Evolutionary conservation across 2,888 invertebrate species (phyloP).

Genomic region (Melanotus villosus): DNA sequence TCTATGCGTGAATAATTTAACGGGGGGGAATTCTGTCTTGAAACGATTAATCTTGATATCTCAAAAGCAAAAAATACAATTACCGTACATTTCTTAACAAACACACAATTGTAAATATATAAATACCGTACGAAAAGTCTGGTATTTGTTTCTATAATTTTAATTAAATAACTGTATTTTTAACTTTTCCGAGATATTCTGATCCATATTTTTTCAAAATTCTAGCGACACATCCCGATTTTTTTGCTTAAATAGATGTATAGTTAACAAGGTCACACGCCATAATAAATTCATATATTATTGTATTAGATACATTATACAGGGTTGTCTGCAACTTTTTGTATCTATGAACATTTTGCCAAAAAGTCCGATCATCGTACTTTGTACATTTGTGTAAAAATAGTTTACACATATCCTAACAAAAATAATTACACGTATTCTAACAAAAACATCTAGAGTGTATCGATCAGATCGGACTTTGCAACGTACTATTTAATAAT

Average conservation of each 20-base stretch:
- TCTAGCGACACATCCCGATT: not conserved
- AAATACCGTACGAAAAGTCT: not conserved
- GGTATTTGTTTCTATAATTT: not conserved
- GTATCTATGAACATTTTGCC: constrained; percentile 6
- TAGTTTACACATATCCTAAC: not conserved
- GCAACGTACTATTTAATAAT: not conserved
- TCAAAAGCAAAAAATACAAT: not conserved
- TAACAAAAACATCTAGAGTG: not conserved
- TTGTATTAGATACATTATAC: constrained; percentile 27
- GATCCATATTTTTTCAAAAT: not conserved
- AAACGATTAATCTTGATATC: not conserved
- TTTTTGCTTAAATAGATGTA: not conserved
- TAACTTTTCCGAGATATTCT: constrained; percentile 7
- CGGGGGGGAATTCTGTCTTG: not conserved
- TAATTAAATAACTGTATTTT: not conserved
- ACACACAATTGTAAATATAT: not conserved
- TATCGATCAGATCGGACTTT: not conserved
- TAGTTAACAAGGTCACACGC: constrained; percentile 24
- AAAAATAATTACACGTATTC: not conserved
- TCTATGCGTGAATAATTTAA: not conserved
- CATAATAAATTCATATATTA: constrained; percentile 22
- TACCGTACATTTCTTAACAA: not conserved
- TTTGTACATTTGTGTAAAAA: too few species aligned
- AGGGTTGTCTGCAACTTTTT: constrained; percentile 18
- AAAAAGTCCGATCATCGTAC: constrained; percentile 1